A percentile compares a stretch with the other conserved stretches of the same genome.
phyloP scores from a whole-genome alignment of 2,888 invertebrate species.

The Mystacides longicornis region DNA sequence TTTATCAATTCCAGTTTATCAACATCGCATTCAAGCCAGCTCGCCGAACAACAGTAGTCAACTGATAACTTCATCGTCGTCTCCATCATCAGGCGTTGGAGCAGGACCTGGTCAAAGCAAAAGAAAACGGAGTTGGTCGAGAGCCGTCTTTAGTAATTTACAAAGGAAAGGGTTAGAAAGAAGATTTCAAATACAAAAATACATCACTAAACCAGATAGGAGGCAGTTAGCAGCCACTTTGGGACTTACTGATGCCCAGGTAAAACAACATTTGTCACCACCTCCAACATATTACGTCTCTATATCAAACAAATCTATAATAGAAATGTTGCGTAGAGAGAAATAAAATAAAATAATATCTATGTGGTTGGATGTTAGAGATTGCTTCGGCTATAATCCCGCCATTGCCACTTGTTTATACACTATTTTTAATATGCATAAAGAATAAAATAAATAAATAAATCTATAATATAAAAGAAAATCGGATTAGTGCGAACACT shows the following conservation, averaged over 20 bases:
- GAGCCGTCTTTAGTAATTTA: conserved; percentile 90
- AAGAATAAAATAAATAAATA: too few relatives aligned
- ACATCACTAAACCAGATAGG: conserved; percentile 91
- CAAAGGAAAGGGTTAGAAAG: conserved; percentile 92
- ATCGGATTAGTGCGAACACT: too few relatives aligned
- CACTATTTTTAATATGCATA: too few relatives aligned
- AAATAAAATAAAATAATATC: too few relatives aligned
- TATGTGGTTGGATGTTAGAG: too few relatives aligned
- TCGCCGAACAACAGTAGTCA: conserved; percentile 31
- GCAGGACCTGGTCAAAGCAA: conserved; percentile 51
- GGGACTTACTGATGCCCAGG: conserved; percentile 91
- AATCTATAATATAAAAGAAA: too few relatives aligned
- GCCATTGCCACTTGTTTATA: too few relatives aligned
- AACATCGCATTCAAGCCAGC: conserved; percentile 34
- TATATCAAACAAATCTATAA: too few relatives aligned
- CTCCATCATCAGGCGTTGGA: conserved; percentile 34
- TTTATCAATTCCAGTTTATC: conserved; percentile 39
- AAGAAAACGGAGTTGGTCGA: conserved; percentile 87
- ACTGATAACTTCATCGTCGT: conserved; percentile 33
- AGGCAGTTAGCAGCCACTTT: conserved; percentile 85
- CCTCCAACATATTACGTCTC: too few relatives aligned
- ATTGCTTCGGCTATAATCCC: too few relatives aligned
- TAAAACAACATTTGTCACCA: too few relatives aligned
- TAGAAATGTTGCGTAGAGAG: too few relatives aligned
- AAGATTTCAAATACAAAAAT: conserved; percentile 88